Evolutionary conservation across 2,113 vertebrate species (phyloP).

Genomic region (Otus sunia): DNA sequence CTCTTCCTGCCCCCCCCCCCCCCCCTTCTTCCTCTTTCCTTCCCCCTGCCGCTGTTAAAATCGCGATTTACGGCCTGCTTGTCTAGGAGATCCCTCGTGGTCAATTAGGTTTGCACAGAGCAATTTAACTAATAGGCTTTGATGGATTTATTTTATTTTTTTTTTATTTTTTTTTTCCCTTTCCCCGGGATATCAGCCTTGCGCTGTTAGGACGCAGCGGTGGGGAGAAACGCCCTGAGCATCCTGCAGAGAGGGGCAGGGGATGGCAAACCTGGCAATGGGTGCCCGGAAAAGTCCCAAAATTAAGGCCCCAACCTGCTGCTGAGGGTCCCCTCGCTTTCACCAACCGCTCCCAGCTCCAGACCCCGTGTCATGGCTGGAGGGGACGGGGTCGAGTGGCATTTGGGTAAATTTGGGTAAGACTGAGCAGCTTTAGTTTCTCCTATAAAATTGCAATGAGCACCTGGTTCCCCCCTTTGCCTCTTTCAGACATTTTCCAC

Average conservation of each 20-base stretch:
- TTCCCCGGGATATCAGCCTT: neutral
- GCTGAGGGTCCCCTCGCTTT: accelerated
- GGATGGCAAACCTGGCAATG: neutral
- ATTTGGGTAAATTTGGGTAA: neutral
- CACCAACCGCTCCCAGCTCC: accelerated
- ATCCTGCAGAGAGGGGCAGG: accelerated
- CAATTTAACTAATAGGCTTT: constrained; percentile 38
- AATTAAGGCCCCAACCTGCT: neutral
- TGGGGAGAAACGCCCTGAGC: neutral
- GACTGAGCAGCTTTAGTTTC: neutral
- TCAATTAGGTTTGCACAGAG: constrained; percentile 39
- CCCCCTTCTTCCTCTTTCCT: neutral
- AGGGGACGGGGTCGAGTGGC: neutral
- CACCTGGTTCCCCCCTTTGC: accelerated
- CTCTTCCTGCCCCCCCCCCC: accelerated
- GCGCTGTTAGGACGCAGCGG: accelerated
- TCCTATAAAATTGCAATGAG: neutral
- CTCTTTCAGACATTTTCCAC: neutral
- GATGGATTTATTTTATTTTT: constrained; percentile 44
- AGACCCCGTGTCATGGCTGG: accelerated
- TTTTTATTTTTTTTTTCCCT: neutral
- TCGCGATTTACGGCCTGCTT: constrained; percentile 17
- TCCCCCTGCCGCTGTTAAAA: neutral
- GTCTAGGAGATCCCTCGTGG: constrained; percentile 16
- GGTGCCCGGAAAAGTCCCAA: neutral